These are phyloP conservation scores for Hemichromis elongatus DNA, from an alignment of 2,113 vertebrate species.

Conservation along the genomic window DNA sequence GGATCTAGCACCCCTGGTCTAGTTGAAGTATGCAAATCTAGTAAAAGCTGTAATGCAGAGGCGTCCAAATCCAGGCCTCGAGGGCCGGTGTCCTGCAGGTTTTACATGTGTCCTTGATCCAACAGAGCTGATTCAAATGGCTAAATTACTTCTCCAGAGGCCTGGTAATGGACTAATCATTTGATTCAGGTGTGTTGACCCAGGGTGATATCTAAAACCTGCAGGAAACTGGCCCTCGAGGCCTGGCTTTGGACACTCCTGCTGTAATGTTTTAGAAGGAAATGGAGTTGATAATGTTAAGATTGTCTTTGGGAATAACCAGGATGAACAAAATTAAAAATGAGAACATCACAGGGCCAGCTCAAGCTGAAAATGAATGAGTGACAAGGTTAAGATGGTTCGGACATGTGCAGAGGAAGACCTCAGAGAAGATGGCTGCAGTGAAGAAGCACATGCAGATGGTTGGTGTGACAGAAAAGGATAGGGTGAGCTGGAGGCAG, in stretches of 20 bases:
- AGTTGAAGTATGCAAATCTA: not conserved
- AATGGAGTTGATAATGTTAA: not conserved
- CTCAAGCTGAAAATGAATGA: not conserved
- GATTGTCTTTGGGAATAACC: not conserved
- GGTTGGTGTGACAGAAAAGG: not conserved
- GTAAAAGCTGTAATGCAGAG: not conserved
- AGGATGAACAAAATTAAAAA: not conserved
- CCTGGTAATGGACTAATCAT: too few relatives aligned
- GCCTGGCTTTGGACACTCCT: too few relatives aligned
- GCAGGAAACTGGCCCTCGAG: too few relatives aligned
- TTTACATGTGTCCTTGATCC: too few relatives aligned
- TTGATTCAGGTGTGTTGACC: too few relatives aligned
- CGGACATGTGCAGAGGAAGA: not conserved
- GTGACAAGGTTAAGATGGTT: not conserved
- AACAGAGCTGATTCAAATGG: too few relatives aligned
- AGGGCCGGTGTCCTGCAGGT: too few relatives aligned
- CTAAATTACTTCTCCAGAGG: too few relatives aligned
- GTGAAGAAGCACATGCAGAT: not conserved
- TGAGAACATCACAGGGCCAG: not conserved
- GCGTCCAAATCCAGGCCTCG: too few relatives aligned
- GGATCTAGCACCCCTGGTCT: too few relatives aligned
- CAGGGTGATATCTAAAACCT: too few relatives aligned
- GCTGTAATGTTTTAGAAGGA: not conserved
- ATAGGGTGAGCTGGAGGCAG: not conserved
- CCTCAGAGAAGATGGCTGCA: not conserved